Conservation (phyloP, 2,113 vertebrate genomes). For the Bubalus kerabau region DNA sequence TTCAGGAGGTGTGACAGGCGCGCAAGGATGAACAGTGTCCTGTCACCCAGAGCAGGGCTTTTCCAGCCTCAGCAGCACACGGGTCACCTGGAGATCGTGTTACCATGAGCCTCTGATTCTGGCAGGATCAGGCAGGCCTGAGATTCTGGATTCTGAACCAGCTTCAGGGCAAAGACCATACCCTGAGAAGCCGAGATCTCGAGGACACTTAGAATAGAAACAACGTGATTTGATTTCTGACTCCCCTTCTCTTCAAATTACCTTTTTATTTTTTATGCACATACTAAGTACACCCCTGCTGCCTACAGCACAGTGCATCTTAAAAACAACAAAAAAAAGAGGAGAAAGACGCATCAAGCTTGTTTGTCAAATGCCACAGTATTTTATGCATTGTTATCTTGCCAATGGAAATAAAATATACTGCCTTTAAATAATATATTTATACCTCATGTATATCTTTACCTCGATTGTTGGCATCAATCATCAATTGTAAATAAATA, state of each 20-base stretch:
- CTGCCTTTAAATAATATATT: constrained; percentile 81
- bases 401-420: constrained; percentile 77
- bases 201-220: background rate
- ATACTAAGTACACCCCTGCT: constrained; percentile 43
- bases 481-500: constrained; percentile 82
- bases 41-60: background rate
- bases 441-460: constrained; percentile 86
- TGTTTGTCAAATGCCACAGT: constrained; percentile 70
- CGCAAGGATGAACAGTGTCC: too few relatives aligned
- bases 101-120: background rate
- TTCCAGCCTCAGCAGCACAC: too few relatives aligned
- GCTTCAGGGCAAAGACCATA: background rate
- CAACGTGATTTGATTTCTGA: background rate
- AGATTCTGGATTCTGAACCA: background rate
- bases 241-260: background rate
- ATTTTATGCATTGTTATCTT: constrained; percentile 77
- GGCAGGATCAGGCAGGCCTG: background rate
- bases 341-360: constrained; percentile 47
- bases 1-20: background rate
- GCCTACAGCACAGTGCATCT: constrained; percentile 20
- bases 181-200: background rate
- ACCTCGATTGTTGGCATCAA: constrained; percentile 82
- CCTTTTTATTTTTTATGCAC: background rate
- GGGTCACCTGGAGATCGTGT: background rate
- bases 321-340: background rate